Evolutionary conservation across 2,797 vertebrate genomes (phyloP), one percentile per base, ranked within the genome.

Genomic region (Helostoma temminkii): DNA sequence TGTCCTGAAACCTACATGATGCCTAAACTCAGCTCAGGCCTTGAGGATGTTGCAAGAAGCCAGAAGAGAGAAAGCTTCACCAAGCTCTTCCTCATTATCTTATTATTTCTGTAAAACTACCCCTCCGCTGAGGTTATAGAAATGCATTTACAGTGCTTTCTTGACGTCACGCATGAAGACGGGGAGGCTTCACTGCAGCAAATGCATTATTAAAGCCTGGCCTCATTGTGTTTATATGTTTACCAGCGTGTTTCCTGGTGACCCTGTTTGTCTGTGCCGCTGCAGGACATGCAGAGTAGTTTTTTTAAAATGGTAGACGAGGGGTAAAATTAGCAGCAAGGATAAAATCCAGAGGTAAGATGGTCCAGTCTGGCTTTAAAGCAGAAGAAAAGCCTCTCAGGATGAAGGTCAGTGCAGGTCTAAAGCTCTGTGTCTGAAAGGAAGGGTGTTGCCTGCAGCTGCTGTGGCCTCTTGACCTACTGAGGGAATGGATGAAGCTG

Each of bases 401-500:
- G 66, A 74, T 61, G 49, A 62, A 68, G 73, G 74, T 77, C 58
- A 60, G 60, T 36, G 42, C 49, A 67, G 76, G 75, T 85, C 54
- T 58, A n/a, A 68, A 58, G 54, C 26, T 10, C 2, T 16, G 46
- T 30, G 36, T 74, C 58, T 56, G 59, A 69, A 62, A 65, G 46
- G 49, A 61, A 61, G 21, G 39, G 75, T 82, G 86, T 88, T 77
- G 57, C 64, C 76, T 24, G 57, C 84, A 87, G 89, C 86, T 89
- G 85, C 65, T 66, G 53, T 84, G 87, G 76, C 76, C 88, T 87
- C 81, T 79, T 92, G 91, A 90, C 86, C 90, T 70, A 52, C 80
- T 69, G 56, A 37, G 64, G 43, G 74, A 74, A 82, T 14, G 36
- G 58, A 89, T 76, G 80, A 71, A 26, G 55, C 60, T 55, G 70